Base-by-base conservation (phyloP, 35 echinoderm and acorn worm species). In the Amphiura filiformis region DNA sequence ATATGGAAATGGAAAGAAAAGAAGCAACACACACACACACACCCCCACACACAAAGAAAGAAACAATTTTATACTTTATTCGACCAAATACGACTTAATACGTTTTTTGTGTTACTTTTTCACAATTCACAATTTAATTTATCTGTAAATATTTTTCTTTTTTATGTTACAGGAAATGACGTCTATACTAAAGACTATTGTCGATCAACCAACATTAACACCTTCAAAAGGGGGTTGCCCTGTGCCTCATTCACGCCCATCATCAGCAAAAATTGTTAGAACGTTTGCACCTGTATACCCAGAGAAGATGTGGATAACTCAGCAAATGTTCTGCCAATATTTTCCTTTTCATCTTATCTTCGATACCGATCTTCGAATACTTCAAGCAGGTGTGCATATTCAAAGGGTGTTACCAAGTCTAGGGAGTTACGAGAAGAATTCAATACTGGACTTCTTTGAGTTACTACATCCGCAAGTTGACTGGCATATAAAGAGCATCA, bases 261-360 rank as follows among this genome's bases (percentile, higher is more conserved):
- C 77, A 15, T 64, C 41, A 80, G 0, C 90, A 0, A 94, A 94
- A 56, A 82, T 95, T 14, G 81, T 90, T 18, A 85, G 91, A 3
- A 90, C 83, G 38, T 99, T 99, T 87, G 75, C 49, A 0, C 96
- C 96, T 9, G 41, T 64, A 18, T 99, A 88, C 64, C 96, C 96
- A 40, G 93, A 99, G 35, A 94, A 92, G 57, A 80, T 99, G 47
- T 99, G 96, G 96, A 78, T 99, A 37, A 91, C 89, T 65, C 92
- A 94, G 47, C 70, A 94, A 56, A 86, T 92, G 31, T 99, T 99
- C 65, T 99, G 96, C 64, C 93, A 99, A 78, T 94, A 92, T 83
- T 99, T 99, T 39, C 96, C 96, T 32, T 99, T 92, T 78, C 96
- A 99, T 56, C 80, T 99, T n/a, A 93, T 99, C 26, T 99, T 99